Evolutionary conservation across 2,797 vertebrate genomes (phyloP).

Genomic region (Echiichthys vipera): DNA sequence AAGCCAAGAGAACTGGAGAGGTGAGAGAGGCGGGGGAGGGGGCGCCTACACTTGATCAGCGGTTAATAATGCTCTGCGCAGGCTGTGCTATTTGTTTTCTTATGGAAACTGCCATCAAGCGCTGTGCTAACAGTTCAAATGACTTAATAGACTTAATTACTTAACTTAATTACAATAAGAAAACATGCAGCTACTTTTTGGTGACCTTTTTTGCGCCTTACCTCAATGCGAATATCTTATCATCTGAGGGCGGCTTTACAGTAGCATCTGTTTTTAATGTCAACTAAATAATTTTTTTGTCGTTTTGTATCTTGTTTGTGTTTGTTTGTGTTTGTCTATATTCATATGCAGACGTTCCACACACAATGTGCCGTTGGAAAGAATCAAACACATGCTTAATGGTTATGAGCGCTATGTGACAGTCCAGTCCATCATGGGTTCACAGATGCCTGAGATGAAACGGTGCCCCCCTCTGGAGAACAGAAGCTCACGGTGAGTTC

Average conservation of each 20-base stretch:
- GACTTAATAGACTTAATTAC: no score
- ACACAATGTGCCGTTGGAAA: conserved; percentile 93
- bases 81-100: no score
- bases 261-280: neutral
- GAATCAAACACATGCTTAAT: conserved; percentile 91
- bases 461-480: conserved; percentile 53
- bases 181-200: no score
- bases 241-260: neutral
- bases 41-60: no score
- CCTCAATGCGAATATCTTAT: no score
- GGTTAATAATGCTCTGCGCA: no score
- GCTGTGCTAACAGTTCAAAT: no score
- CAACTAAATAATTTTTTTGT: accelerated
- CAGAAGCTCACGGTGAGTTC: conserved; percentile 81
- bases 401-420: conserved; percentile 90
- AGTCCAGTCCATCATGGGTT: conserved; percentile 89
- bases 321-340: conserved; percentile 8
- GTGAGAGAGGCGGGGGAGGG: no score
- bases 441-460: conserved; percentile 81
- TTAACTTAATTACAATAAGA: no score
- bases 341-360: conserved; percentile 86
- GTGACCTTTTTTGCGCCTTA: no score
- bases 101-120: no score
- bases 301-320: neutral
- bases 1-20: conserved; percentile 95